Evolutionary conservation across 2,888 invertebrate species (phyloP), one percentile per base, ranked within the genome.

Genomic region (Rambutsinella grinnellia): DNA sequence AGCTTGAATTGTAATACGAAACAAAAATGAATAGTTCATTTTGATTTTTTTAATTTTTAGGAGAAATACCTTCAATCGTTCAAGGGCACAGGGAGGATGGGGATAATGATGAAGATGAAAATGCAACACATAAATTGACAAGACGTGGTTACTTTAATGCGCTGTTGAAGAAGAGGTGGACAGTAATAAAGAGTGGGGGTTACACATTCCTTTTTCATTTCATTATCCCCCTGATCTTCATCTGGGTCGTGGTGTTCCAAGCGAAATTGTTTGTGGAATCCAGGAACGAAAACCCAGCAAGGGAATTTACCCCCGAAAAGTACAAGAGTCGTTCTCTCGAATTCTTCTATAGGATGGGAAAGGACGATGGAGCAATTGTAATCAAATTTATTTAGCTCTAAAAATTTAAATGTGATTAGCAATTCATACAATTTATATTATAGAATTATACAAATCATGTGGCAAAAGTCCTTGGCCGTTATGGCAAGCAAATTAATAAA

Each of bases 181-280:
- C 53, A 6, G 69, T 69, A 21, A 51, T 78, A 26, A 71, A 63
- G 23, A 56, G 71, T 6, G 15, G 67, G 23, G 60, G 62, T 21
- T 51, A 66, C 13, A 62, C 15, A 17, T 61, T 78, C n/a, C 21
- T 74, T 6, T 44, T 70, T 56, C 54, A 80, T 49, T 78, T 65
- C 49, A 2, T 80, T 0, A 24, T 78, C 2, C 81, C 81, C 0
- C 10, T 80, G 2, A 8, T 75, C 13, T 10, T 81, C 10, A 70
- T 80, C n/a, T 44, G 65, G 17, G 27, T 76, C 3, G 70, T 77
- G 0, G 75, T 77, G 0, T 79, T 54, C 54, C 76, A 79, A 51
- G 67, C 72, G 0, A 69, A 62, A 13, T 23, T 79, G 19, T 71
- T 79, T 61, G 62, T 75, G 3, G 26, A 17, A 1, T 36, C 58